Evolutionary conservation across 1,140 invertebrate genomes (phyloP), one percentile per base, ranked within the genome.

Genomic region (Meloidogyne exigua): DNA sequence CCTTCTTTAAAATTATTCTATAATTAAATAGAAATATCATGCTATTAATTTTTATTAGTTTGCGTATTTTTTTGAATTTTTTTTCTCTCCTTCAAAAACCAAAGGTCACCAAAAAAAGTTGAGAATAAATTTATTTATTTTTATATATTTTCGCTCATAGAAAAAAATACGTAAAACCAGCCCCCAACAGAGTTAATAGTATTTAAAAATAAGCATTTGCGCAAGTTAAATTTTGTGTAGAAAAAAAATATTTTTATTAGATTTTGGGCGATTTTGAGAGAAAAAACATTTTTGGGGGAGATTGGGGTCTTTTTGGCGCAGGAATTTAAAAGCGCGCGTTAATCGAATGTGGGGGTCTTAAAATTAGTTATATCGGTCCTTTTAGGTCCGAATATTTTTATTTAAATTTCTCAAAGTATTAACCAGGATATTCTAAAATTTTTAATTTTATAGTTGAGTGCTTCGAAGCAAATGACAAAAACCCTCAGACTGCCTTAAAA

Each of bases 201-300:
- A 57, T 57, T 57, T 57, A 57, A 57, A 57, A 57, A 57, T 18
- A n/a, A n/a, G 18, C 18, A 57, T 57, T 57, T 57, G 49, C 49
- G 49, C 49, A n/a, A 21, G 49, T 18, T n/a, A 57, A 57, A n/a
- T 57, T 57, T 57, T 57, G 49, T 57, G 5, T n/a, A 9, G 3
- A 9, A n/a, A 57, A 57, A 57, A 57, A n/a, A n/a, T n/a, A n/a
- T n/a, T 57, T 57, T 57, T 57, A 57, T 57, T 57, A 57, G 49
- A 4, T 57, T 57, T 57, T 18, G 18, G 3, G 18, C 18, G 12
- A 1, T n/a, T n/a, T n/a, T 15, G 9, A n/a, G 9, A n/a, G 21
- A 57, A 44, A 57, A 57, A 57, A 9, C 15, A 18, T 49, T 49
- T 49, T 49, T 49, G 12, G 44, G 44, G 44, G 18, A 4, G 18